A percentile compares a stretch with the other conserved stretches of the same genome.
phyloP scores from a whole-genome alignment of 2,797 vertebrate genomes.

The Rhabdophis nuchalis region DNA sequence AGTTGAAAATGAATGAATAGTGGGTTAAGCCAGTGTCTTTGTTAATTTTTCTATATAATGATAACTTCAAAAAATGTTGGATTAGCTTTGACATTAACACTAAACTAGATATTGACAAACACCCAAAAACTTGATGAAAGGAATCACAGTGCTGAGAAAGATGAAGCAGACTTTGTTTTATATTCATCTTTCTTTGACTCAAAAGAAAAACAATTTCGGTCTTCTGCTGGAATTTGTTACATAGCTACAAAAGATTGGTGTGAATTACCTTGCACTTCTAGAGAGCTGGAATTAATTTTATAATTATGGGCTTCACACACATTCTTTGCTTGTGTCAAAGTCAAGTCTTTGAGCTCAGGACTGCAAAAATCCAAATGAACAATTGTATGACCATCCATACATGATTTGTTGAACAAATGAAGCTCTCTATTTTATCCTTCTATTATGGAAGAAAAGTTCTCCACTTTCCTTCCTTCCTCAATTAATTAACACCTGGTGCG shows the following conservation, averaged over 20 bases:
- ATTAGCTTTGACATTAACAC: neutral
- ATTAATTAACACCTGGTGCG: too few relatives aligned
- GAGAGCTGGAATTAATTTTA: neutral
- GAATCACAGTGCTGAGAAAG: neutral
- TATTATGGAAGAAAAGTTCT: neutral
- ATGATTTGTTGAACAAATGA: neutral
- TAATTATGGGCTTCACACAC: neutral
- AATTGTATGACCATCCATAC: neutral
- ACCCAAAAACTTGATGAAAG: neutral
- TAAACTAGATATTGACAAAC: neutral
- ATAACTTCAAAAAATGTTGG: neutral
- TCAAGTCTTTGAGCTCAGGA: neutral
- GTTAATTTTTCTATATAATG: neutral
- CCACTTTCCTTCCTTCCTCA: neutral
- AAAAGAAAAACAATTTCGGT: neutral
- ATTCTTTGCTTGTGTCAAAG: neutral
- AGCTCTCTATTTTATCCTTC: neutral
- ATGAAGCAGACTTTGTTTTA: constrained; percentile 6
- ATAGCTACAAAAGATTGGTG: neutral
- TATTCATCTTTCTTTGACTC: constrained; percentile 17
- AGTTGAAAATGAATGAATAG: neutral
- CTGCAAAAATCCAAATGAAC: neutral
- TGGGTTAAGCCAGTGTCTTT: neutral
- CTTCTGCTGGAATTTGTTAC: constrained; percentile 7
- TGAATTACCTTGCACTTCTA: neutral